Base-by-base conservation (phyloP, 2,113 vertebrate species). In the Onychostruthus taczanowskii region DNA sequence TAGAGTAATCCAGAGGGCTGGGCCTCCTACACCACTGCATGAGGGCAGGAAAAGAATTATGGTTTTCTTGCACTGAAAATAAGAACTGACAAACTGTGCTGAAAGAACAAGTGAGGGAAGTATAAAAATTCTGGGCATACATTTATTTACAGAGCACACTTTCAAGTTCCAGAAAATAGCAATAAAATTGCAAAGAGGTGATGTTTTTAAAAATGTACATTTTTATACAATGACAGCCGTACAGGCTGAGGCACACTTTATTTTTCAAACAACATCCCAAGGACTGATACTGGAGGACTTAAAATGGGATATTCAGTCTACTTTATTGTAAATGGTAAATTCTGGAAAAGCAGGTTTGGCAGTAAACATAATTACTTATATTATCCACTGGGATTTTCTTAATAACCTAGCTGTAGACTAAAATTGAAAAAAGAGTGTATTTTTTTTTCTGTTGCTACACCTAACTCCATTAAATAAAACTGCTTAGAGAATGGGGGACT, bases 81-180 rank as follows among this genome's bases (percentile, higher is more conserved):
- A 21, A 72, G 58, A 84, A 24, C 26, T n/a, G 78, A 43, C 49
- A 81, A 70, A 82, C 91, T 96, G 93, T 96, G 90, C 88, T 93
- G 75, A 91, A 92, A 68, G 93, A 94, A 84, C 52, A 66, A 97
- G 94, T 84, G 95, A 97, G 89, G 64, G 84, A 93, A 93, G 53
- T 55, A 78, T 93, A 75, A 90, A 78, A 74, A 82, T 78, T 94
- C 69, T 89, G 92, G 96, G 92, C 69, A 58, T 76, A 91, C 9
- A 77, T 78, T 77, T 73, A 90, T 94, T 95, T 94, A 95, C 75
- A 91, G 90, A 95, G 93, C 95, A 97, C 96, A 96, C 91, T 90
- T 95, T n/a, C 39, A 93, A 91, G 61, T 80, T 94, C 46, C 46
- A 86, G 85, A 68, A 91, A 96, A 75, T 58, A 92, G 33, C 89